Evolutionary conservation across 2,797 vertebrate genomes (phyloP), one percentile per base, ranked within the genome.

Genomic region (Neosalanx taihuensis): DNA sequence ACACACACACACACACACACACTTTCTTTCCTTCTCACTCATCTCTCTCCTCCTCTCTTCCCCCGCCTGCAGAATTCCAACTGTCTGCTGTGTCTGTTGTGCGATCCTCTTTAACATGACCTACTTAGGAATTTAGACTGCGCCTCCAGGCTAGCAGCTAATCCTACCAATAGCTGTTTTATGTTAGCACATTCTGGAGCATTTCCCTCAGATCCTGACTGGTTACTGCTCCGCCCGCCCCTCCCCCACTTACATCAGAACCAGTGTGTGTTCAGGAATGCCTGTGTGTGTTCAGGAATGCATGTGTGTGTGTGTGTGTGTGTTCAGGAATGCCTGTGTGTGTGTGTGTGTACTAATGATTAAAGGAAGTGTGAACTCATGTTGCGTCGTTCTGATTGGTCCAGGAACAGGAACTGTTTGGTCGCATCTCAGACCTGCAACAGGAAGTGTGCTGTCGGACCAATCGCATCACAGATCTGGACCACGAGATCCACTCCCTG

Each of bases 401-500:
- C 2, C 37, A 99, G 97, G 95, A 98, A 79, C 91, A 96, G 73
- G 96, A 97, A 71, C 94, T 97, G 81, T 81, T 97, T 56, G 90
- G 90, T 46, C 94, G 93, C 58, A 87, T 96, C 89, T 92, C 95
- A 18, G 95, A 97, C 63, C 89, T 99, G 13, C 94, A 98, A 68
- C 86, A 93, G 17, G 96, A 99, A 81, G 83, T 96, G 76, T 94
- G 89, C 78, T 95, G 95, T 88, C 92, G 97, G 83, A 96, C 95
- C 79, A 94, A 93, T 84, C 96, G 96, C 81, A 96, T 99, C 89
- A 94, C 95, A 3, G 94, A 97, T 69, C 89, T 99, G 84, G 96
- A 99, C 89, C 95, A 95, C 53, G 96, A 99, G 88, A 94, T 97
- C 76, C 94, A 97, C 83, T 92, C 94, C 41, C 94, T 99, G 69